Evolutionary conservation across 1,140 invertebrate species (phyloP).

Genomic region (Zaprionus africanus): DNA sequence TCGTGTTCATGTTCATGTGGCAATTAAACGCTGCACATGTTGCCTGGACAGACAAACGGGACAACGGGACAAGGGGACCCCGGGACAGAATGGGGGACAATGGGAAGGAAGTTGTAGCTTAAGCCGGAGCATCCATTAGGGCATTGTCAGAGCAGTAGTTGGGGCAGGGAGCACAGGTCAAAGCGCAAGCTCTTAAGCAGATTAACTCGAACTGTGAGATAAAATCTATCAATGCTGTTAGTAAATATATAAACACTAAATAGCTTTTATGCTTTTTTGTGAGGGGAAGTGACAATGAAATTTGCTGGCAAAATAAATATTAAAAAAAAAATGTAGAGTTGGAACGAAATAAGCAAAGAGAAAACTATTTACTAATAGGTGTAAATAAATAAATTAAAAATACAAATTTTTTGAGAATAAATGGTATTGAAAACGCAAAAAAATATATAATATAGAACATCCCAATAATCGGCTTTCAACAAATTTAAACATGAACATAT

Average conservation of each 20-base stretch:
- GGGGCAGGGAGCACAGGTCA: not conserved
- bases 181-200: constrained; percentile 4
- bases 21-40: constrained; percentile 70
- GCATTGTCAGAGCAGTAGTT: not conserved
- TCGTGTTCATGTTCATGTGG: constrained; percentile 51
- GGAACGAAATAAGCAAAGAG: too few species aligned
- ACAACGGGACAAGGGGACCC: too few species aligned
- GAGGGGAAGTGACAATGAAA: not conserved
- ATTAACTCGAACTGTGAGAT: not conserved
- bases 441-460: too few species aligned
- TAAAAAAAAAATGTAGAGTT: too few species aligned
- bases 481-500: too few species aligned
- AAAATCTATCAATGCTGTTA: constrained; percentile 6
- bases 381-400: too few species aligned
- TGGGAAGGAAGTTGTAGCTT: constrained; percentile 7
- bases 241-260: not conserved
- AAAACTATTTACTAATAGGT: too few species aligned
- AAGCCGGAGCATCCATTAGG: constrained; percentile 5
- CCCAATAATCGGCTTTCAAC: not conserved
- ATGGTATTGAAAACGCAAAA: too few species aligned
- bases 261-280: not conserved
- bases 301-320: not conserved
- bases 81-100: not conserved
- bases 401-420: too few species aligned
- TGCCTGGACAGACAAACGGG: constrained; percentile 10